phyloP scores from a whole-genome alignment of 2,888 invertebrate genomes.

The Plagodis pulveraria region DNA sequence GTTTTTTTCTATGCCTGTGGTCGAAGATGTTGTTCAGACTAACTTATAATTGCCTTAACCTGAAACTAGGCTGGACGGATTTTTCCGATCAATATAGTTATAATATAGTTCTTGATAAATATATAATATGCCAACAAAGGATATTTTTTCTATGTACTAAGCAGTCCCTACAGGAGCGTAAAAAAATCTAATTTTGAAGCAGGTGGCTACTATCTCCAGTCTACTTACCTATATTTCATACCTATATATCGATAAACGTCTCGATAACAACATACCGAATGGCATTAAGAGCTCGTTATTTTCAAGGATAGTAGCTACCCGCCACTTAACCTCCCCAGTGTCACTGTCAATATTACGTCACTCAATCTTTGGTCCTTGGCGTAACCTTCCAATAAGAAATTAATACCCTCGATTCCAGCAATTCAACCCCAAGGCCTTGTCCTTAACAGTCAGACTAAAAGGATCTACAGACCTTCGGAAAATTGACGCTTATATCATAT shows the following conservation, averaged over 20 bases:
- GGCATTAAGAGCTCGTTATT: constrained; percentile 22
- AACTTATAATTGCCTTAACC: too few species aligned
- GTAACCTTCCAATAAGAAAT: constrained; percentile 51
- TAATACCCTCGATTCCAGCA: constrained; percentile 45
- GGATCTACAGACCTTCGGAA: constrained; percentile 43
- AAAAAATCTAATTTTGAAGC: too few species aligned
- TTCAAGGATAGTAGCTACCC: constrained; percentile 41
- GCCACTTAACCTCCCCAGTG: constrained; percentile 45
- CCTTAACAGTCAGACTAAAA: constrained; percentile 46
- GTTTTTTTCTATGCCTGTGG: too few species aligned
- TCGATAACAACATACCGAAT: constrained; percentile 1
- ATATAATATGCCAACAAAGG: too few species aligned
- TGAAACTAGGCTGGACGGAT: too few species aligned
- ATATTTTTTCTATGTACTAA: too few species aligned
- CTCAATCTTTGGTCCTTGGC: constrained; percentile 41
- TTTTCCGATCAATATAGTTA: too few species aligned
- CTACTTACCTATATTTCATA: too few species aligned
- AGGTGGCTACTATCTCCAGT: too few species aligned
- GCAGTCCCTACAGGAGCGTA: too few species aligned
- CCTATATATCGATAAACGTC: not conserved
- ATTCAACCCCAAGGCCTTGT: constrained; percentile 55
- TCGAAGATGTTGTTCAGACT: too few species aligned
- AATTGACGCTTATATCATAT: constrained; percentile 25
- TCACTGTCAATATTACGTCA: constrained; percentile 45
- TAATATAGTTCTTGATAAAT: too few species aligned